Base-by-base conservation (phyloP, 2,888 invertebrate species). In the Artemia sp. region DNA sequence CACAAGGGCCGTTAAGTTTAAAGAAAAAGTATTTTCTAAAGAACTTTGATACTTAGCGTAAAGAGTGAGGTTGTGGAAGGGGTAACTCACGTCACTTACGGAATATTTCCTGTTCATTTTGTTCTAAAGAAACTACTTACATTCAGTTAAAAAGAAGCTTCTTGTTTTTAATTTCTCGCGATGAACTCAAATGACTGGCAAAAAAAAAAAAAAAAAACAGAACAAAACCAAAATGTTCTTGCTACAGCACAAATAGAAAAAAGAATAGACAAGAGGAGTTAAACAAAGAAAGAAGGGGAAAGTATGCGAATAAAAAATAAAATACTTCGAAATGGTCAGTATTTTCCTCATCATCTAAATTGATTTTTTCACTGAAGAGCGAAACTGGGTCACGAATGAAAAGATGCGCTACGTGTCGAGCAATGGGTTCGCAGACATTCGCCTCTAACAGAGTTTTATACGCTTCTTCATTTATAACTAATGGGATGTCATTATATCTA, bases 361-460 rank as follows among this genome's bases (percentile, higher is more conserved):
- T 80, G 12, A 98, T 84, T 78, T 93, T 93, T 80, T 98, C 98
- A 24, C 89, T 88, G 81, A 95, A 96, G 70, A 97, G 81, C 7
- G 94, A 93, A 6, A 98, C 89, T 0, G 95, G 89, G 80, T 99
- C 98, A 70, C 98, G 84, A 73, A 99, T 96, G 79, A 99, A 99
- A 73, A 99, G 83, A 80, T 99, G 98, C 12, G 98, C 95, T 72
- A 99, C 85, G 78, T 99, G 98, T 78, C 92, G 86, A 4, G 97
- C 92, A 73, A 99, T 81, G 72, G 92, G 82, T 77, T 89, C 89
- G 81, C 98, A 97, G 75, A 98, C 92, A 74, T 89, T 92, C 76
- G 89, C 91, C 68, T 89, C 87, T 67, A 86, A 80, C 73, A 98
- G 83, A 74, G 90, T 86, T 72, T 88, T 81, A 79, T 90, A 95